These are phyloP conservation scores for Matsumyia berberina DNA, from an alignment of 2,888 invertebrate species.

Conservation along the genomic window DNA sequence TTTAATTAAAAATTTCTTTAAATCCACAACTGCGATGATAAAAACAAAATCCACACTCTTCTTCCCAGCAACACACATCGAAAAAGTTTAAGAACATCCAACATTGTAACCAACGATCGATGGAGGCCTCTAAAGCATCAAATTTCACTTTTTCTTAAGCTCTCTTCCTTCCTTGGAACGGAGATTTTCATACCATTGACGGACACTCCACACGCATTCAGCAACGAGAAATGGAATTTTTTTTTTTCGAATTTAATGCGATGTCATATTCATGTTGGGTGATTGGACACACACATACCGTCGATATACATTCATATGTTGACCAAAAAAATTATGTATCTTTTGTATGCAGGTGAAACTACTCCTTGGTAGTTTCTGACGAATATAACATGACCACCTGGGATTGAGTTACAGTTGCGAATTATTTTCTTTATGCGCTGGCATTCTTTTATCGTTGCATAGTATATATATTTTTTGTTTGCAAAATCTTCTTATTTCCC, in stretches of 20 bases:
- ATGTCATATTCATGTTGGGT: slow-evolving; percentile 70
- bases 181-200: slow-evolving; percentile 11
- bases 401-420: slow-evolving; percentile 65
- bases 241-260: slow-evolving; percentile 65
- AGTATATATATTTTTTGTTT: slow-evolving; percentile 8
- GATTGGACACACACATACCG: slow-evolving; percentile 51
- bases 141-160: slow-evolving; percentile 70
- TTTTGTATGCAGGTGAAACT: slow-evolving; percentile 47
- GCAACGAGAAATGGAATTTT: slow-evolving; percentile 28
- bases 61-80: slow-evolving; percentile 10
- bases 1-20: slow-evolving; percentile 56
- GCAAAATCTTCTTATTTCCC: slow-evolving; percentile 29
- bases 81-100: slow-evolving; percentile 20
- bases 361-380: slow-evolving; percentile 33
- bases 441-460: slow-evolving; percentile 41
- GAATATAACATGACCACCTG: slow-evolving; percentile 57
- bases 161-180: background rate
- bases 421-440: slow-evolving; percentile 31
- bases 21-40: slow-evolving; percentile 36
- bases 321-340: slow-evolving; percentile 45
- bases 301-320: slow-evolving; percentile 20
- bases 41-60: slow-evolving; percentile 23
- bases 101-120: slow-evolving; percentile 22
- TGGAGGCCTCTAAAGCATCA: slow-evolving; percentile 42
- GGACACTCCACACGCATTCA: slow-evolving; percentile 13